phyloP scores from a whole-genome alignment of 2,113 vertebrate species.

The Romanogobio albipinnatus region DNA sequence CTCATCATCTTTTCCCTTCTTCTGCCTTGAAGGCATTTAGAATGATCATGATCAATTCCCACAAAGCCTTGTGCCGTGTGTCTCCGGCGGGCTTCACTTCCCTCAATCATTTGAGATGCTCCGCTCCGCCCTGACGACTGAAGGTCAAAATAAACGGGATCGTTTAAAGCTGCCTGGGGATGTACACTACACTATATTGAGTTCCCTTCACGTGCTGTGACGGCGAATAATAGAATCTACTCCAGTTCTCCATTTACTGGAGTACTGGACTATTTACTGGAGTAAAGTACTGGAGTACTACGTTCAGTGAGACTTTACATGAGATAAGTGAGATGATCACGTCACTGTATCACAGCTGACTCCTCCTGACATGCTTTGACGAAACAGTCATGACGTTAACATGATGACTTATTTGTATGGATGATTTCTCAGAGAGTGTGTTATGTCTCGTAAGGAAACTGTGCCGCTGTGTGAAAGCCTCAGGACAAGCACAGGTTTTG shows the following conservation, averaged over 20 bases:
- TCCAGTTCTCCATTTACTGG: not conserved
- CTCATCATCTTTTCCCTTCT: conserved; percentile 5
- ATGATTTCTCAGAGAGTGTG: not conserved
- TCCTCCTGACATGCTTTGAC: not conserved
- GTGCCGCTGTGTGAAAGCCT: not conserved
- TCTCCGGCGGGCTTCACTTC: conserved; percentile 12
- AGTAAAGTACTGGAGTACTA: too few species aligned
- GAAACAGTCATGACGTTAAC: not conserved
- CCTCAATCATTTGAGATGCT: conserved; percentile 41
- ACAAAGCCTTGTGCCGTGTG: conserved; percentile 26
- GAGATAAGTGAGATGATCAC: not conserved
- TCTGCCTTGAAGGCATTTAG: not conserved
- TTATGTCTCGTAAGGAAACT: not conserved
- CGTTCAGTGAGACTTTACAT: not conserved
- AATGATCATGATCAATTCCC: conserved; percentile 12
- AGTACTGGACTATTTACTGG: too few species aligned
- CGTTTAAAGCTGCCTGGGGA: conserved; percentile 48
- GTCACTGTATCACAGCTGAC: not conserved
- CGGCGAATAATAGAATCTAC: not conserved
- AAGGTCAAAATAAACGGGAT: conserved; percentile 48
- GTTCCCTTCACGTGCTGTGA: conserved; percentile 23
- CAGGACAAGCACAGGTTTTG: not conserved
- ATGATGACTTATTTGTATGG: not conserved
- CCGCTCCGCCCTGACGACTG: conserved; percentile 31
- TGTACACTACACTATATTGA: conserved; percentile 39